Evolutionary conservation across 2,797 vertebrate species (phyloP).

Genomic region (Nannoperca obscura): DNA sequence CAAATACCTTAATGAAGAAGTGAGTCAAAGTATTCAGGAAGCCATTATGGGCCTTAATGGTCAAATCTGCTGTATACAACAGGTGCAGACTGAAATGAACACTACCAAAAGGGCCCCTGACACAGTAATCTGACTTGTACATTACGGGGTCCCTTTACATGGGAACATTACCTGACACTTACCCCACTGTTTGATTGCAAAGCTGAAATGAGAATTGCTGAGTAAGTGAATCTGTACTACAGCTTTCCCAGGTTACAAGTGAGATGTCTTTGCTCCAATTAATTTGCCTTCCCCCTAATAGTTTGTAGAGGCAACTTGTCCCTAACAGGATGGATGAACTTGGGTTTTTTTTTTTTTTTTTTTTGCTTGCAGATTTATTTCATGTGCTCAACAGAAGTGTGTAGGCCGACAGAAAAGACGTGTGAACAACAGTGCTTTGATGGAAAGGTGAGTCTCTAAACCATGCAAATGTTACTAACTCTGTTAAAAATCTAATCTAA

Average conservation of each 20-base stretch:
- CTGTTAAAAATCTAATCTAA: not conserved
- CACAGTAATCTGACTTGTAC: not conserved
- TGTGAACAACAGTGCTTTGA: slow-evolving; percentile 81
- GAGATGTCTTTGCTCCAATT: not conserved
- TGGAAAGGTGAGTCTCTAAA: slow-evolving; percentile 49
- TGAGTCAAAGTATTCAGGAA: slow-evolving; percentile 37
- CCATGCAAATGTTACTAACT: fast-evolving
- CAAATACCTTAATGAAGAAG: slow-evolving; percentile 80
- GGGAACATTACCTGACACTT: not conserved
- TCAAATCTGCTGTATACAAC: not conserved
- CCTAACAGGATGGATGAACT: not conserved
- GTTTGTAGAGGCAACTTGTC: not conserved
- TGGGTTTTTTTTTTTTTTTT: not conserved
- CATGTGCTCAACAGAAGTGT: slow-evolving; percentile 85
- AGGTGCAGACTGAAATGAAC: not conserved
- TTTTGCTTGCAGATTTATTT: slow-evolving; percentile 80
- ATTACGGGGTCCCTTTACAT: not conserved
- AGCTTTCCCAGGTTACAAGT: no score
- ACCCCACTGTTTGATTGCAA: not conserved
- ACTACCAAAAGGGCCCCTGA: not conserved
- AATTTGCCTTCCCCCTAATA: not conserved
- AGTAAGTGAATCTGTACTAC: not conserved
- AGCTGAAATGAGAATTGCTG: not conserved
- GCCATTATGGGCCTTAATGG: not conserved
- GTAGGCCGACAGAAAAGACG: slow-evolving; percentile 53